Evolutionary conservation across 1,140 invertebrate genomes (phyloP), one percentile per base, ranked within the genome.

Genomic region (Ostrea denselamellosa): DNA sequence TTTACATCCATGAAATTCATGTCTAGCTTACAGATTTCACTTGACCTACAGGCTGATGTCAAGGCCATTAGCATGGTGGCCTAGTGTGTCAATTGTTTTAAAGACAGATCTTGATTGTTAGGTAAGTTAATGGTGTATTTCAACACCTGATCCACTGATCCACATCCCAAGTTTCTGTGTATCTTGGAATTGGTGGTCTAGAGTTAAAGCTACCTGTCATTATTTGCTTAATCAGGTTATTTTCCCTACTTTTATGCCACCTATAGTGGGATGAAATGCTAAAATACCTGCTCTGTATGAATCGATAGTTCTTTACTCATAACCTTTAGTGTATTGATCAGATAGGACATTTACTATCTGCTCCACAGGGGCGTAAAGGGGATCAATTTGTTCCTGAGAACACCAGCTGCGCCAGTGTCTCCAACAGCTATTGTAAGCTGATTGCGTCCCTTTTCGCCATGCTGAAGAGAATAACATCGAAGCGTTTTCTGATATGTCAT

Each of bases 381-480:
- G 88, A 89, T 87, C 54, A 89, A 89, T 71, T 54, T 86, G 51
- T 84, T 51, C 28, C n/a, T 28, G 28, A 71, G 8, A 62, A 87
- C 86, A 89, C 88, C 88, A 89, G 88, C 88, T 62, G 84, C 4
- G 19, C 85, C 88, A 89, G 52, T 85, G 86, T 86, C 82, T 86
- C 34, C 34, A 44, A 44, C 34, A 44, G 34, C 34, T 44, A 44
- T 44, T 44, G 34, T 44, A 44, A 44, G 62, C 88, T 82, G 85
- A 44, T 44, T 44, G 58, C 7, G 58, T 65, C 58, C 58, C 58
- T 22, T 65, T 65, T 65, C 58, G 58, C 58, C 58, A 65, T 65
- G 58, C 14, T 19, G 58, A 17, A 19, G 58, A 17, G 22, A 65
- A 7, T 65, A 65, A 65, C 17, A 65, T 22, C 7, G 58, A 25